phyloP scores from a whole-genome alignment of 2,113 vertebrate species.

The Chamaetylas fuelleborni region DNA sequence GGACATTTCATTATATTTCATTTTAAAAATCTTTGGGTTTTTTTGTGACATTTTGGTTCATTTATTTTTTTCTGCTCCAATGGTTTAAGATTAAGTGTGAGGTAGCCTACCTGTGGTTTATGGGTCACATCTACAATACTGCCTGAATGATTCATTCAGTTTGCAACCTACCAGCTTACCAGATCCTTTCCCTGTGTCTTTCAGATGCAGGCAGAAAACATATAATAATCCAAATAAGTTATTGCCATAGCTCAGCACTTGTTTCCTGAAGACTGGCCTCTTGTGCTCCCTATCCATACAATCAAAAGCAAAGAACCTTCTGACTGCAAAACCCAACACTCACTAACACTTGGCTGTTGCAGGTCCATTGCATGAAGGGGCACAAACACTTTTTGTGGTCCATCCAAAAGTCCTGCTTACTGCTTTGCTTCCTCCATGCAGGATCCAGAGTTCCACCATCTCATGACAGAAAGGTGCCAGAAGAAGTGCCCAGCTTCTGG shows the following conservation, averaged over 20 bases:
- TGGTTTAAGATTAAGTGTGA: neutral
- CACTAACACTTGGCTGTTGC: neutral
- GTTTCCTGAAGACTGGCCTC: neutral
- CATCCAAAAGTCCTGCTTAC: neutral
- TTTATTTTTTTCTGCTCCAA: neutral
- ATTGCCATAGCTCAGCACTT: neutral
- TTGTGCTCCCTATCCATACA: neutral
- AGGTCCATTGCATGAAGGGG: neutral
- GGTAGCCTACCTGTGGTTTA: neutral
- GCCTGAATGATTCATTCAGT: neutral
- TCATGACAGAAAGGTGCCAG: neutral
- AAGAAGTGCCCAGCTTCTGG: neutral
- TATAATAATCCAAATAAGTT: neutral
- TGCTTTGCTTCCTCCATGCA: neutral
- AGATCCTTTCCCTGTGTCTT: neutral
- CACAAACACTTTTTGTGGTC: neutral
- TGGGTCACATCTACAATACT: neutral
- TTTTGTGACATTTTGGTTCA: neutral
- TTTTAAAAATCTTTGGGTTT: neutral
- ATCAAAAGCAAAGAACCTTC: neutral
- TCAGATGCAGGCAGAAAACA: neutral
- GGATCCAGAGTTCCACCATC: neutral
- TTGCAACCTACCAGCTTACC: neutral
- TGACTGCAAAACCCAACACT: neutral
- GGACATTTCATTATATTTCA: neutral